Evolutionary conservation across 2,888 invertebrate species (phyloP).

Genomic region (Imbricaverruca yamaguchii): DNA sequence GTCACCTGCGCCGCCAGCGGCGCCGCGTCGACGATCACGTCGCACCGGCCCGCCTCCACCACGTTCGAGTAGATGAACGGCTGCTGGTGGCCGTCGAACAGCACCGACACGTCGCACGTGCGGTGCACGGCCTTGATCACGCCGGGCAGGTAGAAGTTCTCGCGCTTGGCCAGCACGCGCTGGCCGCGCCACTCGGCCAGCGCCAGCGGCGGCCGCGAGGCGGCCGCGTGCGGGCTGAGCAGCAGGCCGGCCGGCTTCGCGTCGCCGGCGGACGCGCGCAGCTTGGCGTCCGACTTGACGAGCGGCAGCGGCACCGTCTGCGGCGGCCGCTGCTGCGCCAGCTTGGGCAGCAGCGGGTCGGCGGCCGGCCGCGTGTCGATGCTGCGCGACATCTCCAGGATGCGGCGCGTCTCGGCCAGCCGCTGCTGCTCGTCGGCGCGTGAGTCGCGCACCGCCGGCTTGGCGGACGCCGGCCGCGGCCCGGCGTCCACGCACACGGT

Average conservation of each 20-base stretch:
- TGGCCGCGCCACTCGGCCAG: constrained; percentile 81
- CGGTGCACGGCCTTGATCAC: constrained; percentile 56
- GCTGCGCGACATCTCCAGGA: constrained; percentile 12
- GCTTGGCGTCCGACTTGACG: constrained; percentile 19
- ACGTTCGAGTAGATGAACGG: constrained; percentile 59
- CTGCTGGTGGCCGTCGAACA: constrained; percentile 68
- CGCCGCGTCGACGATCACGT: constrained; percentile 87
- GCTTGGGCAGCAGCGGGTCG: neutral
- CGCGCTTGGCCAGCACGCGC: constrained; percentile 78
- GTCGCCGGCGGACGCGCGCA: constrained; percentile 22
- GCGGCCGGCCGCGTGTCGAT: neutral
- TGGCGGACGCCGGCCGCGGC: neutral
- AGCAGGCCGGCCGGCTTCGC: constrained; percentile 27
- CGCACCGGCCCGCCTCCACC: constrained; percentile 67
- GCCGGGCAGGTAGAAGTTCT: constrained; percentile 75
- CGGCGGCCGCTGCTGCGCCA: constrained; percentile 23
- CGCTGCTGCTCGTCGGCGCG: neutral
- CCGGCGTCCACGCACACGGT: neutral
- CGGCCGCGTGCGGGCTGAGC: constrained; percentile 24
- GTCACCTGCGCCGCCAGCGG: constrained; percentile 68
- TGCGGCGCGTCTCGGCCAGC: constrained; percentile 2
- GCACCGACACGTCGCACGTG: constrained; percentile 61
- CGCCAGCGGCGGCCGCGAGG: neutral
- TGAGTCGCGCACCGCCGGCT: neutral
- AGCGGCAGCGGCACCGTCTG: constrained; percentile 21